Evolutionary conservation across 2,797 vertebrate species (phyloP).

Genomic region (Sibirionetta formosa): DNA sequence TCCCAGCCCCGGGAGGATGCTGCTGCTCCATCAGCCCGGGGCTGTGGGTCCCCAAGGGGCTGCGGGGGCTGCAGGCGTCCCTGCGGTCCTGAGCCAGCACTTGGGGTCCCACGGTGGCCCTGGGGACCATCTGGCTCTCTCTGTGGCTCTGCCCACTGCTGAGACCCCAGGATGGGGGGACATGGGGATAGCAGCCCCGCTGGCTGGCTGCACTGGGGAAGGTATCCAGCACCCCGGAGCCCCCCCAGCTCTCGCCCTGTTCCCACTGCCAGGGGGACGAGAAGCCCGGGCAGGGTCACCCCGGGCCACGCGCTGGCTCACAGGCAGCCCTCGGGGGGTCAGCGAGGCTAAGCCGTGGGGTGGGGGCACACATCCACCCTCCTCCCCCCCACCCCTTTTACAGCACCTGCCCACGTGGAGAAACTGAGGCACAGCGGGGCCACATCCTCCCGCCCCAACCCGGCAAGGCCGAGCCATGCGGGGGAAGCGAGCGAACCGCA

Average conservation of each 20-base stretch:
- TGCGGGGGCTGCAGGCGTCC: neutral
- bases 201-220: neutral
- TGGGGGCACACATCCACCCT: accelerated
- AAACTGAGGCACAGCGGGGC: conserved; percentile 7
- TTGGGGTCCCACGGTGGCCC: neutral
- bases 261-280: neutral
- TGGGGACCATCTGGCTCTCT: neutral
- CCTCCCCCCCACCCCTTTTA: too few relatives aligned
- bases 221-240: neutral
- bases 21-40: neutral
- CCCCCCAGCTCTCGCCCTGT: neutral
- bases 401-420: neutral
- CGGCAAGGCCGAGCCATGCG: accelerated
- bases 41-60: accelerated
- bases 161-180: accelerated
- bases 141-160: neutral
- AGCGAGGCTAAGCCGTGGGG: accelerated
- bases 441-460: neutral
- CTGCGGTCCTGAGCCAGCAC: neutral
- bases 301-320: neutral
- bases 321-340: neutral
- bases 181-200: accelerated
- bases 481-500: neutral
- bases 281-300: conserved; percentile 11
- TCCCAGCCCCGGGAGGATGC: accelerated